A percentile compares a stretch with the other conserved stretches of the same genome.
phyloP scores from a whole-genome alignment of 2,113 vertebrate genomes.

The Numenius arquata region DNA sequence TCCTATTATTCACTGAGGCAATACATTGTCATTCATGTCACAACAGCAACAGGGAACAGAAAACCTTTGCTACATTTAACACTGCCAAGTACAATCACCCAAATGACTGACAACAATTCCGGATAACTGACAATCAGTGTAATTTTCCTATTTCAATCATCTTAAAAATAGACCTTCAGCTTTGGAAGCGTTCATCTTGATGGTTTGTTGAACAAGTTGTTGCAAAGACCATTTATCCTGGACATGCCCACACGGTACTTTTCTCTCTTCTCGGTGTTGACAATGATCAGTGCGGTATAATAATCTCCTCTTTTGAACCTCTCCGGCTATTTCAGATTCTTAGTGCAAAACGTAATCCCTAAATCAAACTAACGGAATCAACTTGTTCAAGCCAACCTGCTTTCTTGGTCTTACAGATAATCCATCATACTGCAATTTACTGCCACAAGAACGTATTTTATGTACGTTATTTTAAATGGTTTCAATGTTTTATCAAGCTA shows the following conservation, averaged over 20 bases:
- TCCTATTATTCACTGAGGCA: background rate
- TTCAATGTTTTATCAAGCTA: background rate
- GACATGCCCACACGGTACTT: background rate
- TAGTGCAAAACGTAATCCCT: background rate
- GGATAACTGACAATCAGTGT: conserved; percentile 2
- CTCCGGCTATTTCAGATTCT: background rate
- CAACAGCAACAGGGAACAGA: conserved; percentile 14
- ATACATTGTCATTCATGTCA: conserved; percentile 15
- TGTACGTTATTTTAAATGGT: background rate
- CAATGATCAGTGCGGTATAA: background rate
- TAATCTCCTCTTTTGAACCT: background rate
- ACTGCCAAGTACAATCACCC: conserved; percentile 12
- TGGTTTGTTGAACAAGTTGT: background rate
- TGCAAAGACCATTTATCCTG: background rate
- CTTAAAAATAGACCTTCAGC: conserved; percentile 15
- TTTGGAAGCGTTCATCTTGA: background rate
- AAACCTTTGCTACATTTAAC: background rate
- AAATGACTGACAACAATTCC: conserved; percentile 21
- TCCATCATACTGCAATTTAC: background rate
- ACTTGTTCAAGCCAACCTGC: background rate
- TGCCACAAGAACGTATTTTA: background rate
- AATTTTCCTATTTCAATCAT: conserved; percentile 38
- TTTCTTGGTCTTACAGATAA: background rate
- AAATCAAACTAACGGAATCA: background rate
- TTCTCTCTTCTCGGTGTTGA: background rate